Percentiles rank a stretch among this genome's conserved stretches.
These are phyloP conservation scores for Tanytarsus gracilentus DNA, from an alignment of 2,888 invertebrate species.

Conservation along the genomic window DNA sequence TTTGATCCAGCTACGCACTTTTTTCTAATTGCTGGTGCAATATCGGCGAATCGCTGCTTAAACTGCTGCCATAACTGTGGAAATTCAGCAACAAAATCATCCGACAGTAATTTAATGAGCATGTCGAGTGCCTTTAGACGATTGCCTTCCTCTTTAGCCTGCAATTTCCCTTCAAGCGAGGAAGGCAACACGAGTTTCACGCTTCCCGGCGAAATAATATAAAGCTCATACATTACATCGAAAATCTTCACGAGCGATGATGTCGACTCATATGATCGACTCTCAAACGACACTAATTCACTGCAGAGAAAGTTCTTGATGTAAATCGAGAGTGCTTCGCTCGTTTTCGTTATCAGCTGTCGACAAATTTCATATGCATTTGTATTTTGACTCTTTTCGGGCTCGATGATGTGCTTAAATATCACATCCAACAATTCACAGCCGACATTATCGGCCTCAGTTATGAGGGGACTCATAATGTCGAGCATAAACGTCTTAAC, in stretches of 20 bases:
- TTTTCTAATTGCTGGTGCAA: neutral
- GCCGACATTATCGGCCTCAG: neutral
- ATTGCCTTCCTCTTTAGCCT: neutral
- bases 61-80: conserved; percentile 6
- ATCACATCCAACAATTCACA: conserved; percentile 12
- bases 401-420: conserved; percentile 5
- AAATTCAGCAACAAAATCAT: neutral
- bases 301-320: neutral
- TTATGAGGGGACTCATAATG: neutral
- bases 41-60: neutral
- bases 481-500: neutral
- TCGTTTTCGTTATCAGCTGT: conserved; percentile 5
- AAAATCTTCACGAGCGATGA: neutral
- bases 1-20: neutral
- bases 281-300: neutral
- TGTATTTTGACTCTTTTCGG: conserved; percentile 1
- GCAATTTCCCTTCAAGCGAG: neutral
- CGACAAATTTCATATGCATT: neutral
- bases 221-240: conserved; percentile 3
- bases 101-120: neutral
- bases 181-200: neutral
- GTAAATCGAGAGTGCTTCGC: neutral
- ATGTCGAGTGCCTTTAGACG: neutral
- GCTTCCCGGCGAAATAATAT: neutral
- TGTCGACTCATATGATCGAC: neutral